Conservation (phyloP, 2,113 vertebrate species). For the Oophaga pumilio region DNA sequence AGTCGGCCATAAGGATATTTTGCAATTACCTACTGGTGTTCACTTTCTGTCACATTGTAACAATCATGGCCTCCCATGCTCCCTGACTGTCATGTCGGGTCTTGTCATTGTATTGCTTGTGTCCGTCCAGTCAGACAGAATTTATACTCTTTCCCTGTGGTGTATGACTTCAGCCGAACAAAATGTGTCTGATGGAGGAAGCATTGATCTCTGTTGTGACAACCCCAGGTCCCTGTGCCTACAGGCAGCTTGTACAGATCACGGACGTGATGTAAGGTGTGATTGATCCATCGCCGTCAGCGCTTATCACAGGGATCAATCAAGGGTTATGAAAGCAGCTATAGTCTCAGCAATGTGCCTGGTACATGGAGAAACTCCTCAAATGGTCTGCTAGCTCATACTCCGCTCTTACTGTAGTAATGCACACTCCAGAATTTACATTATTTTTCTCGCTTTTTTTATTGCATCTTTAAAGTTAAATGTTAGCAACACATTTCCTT, state of each 20-base stretch:
- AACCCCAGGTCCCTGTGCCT: not conserved
- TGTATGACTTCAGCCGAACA: not conserved
- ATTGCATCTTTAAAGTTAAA: no score
- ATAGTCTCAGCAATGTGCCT: not conserved
- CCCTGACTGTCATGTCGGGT: not conserved
- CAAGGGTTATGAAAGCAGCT: not conserved
- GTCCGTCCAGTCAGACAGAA: not conserved
- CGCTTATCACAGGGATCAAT: not conserved
- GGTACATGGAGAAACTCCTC: not conserved
- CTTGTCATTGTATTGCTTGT: not conserved
- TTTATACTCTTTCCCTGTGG: not conserved
- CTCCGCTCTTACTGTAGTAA: not conserved
- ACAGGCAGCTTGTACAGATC: not conserved
- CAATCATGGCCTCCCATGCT: not conserved
- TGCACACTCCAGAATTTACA: no score
- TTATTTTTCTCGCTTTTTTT: no score
- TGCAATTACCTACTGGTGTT: not conserved
- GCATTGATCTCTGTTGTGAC: slow-evolving; percentile 7
- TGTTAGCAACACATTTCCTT: no score
- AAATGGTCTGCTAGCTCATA: not conserved
- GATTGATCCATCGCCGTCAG: not conserved
- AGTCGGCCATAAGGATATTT: not conserved
- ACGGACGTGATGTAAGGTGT: not conserved
- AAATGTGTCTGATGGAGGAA: not conserved
- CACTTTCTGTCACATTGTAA: not conserved